Conservation (phyloP, 2,888 invertebrate species). For the Microplitis manilae region DNA sequence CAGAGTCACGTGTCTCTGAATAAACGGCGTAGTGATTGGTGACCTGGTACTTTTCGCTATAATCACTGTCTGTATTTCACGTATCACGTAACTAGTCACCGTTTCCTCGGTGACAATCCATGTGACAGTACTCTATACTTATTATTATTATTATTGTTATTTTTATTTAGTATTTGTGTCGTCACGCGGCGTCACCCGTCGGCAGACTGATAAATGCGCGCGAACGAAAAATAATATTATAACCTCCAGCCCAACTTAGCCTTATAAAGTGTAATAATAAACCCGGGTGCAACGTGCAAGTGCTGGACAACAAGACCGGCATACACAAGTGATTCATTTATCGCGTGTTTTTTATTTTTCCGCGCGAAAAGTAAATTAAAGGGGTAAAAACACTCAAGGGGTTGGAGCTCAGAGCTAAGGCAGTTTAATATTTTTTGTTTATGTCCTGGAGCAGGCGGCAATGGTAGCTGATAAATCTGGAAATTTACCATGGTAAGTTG, state of each 20-base stretch:
- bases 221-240: neutral
- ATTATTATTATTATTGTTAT: neutral
- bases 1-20: neutral
- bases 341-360: neutral
- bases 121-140: neutral
- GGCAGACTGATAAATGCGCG: neutral
- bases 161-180: neutral
- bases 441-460: neutral
- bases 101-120: neutral
- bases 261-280: neutral
- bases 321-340: neutral
- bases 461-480: constrained; percentile 6
- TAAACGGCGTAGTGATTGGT: neutral
- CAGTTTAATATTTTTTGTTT: neutral
- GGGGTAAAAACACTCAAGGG: neutral
- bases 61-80: constrained; percentile 1
- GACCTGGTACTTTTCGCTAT: neutral
- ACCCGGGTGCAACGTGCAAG: neutral
- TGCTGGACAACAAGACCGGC: neutral
- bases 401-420: neutral
- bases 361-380: neutral
- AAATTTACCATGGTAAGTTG: constrained; percentile 21
- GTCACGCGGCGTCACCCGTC: neutral
- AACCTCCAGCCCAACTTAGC: neutral
- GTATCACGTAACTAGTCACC: neutral